Evolutionary conservation across 2,888 invertebrate genomes (phyloP).

Genomic region (Rhabditophanes sp.): DNA sequence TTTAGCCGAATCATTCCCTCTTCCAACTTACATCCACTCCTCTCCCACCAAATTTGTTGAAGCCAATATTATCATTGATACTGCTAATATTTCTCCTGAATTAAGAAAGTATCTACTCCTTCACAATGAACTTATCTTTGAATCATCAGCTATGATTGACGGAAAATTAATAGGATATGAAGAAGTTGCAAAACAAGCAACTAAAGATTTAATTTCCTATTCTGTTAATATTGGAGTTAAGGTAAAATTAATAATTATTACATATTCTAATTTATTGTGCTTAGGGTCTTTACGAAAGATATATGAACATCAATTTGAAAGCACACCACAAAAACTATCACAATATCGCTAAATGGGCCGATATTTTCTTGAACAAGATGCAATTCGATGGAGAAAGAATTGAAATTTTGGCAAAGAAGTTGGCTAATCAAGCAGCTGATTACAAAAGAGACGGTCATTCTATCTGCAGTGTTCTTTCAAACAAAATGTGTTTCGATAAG

Average conservation of each 20-base stretch:
- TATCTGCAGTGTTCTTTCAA: constrained; percentile 45
- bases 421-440: constrained; percentile 65
- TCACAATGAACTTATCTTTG: constrained; percentile 59
- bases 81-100: constrained; percentile 18
- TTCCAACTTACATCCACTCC: constrained; percentile 23
- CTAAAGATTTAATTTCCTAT: constrained; percentile 34
- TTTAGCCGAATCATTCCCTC: constrained; percentile 5
- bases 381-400: constrained; percentile 60
- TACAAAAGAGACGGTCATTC: constrained; percentile 59
- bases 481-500: constrained; percentile 3
- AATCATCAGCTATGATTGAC: constrained; percentile 53
- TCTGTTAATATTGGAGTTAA: constrained; percentile 23
- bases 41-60: constrained; percentile 24
- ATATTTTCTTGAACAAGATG: constrained; percentile 59
- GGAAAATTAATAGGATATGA: constrained; percentile 51
- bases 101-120: constrained; percentile 53
- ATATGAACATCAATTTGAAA: not conserved
- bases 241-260: constrained; percentile 9
- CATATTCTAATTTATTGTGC: constrained; percentile 5
- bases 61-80: constrained; percentile 26
- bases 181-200: constrained; percentile 60
- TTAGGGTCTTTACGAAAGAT: not conserved
- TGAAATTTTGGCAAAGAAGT: constrained; percentile 58
- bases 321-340: constrained; percentile 54
- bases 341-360: constrained; percentile 60